A percentile compares a stretch with the other conserved stretches of the same genome.
phyloP scores from a whole-genome alignment of 2,797 vertebrate species.

The Gephyroberyx darwinii region DNA sequence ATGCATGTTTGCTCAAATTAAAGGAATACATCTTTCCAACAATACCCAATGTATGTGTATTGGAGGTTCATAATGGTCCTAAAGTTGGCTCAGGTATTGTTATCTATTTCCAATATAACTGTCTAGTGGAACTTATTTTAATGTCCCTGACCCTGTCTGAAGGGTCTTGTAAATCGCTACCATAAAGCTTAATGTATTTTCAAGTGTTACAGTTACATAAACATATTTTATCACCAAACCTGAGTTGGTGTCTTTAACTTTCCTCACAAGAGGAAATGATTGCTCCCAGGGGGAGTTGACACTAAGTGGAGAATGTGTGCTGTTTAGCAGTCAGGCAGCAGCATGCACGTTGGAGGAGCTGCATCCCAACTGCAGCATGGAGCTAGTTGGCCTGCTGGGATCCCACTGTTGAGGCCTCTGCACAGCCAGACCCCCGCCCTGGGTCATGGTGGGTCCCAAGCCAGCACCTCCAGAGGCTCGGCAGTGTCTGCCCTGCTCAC shows the following conservation, averaged over 20 bases:
- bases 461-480: constrained; percentile 60
- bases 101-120: no score
- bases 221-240: no score
- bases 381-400: constrained; percentile 62
- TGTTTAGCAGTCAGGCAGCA: constrained; percentile 59
- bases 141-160: no score
- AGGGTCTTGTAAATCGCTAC: no score
- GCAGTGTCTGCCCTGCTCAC: constrained; percentile 69
- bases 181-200: background rate
- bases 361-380: constrained; percentile 66
- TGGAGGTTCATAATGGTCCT: no score
- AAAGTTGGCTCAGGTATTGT: no score
- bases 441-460: constrained; percentile 42
- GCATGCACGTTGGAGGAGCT: constrained; percentile 36
- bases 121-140: no score
- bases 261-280: background rate
- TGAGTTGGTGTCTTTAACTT: no score
- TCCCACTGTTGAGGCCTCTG: constrained; percentile 50
- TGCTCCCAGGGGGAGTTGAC: background rate
- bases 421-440: constrained; percentile 57
- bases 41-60: no score
- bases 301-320: constrained; percentile 21
- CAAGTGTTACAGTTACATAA: background rate
- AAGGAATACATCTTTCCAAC: no score
- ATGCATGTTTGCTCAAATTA: no score